Percentiles rank a stretch among this genome's conserved stretches.
phyloP scores from a whole-genome alignment of 2,888 invertebrate genomes.

The Lutraria lutraria region DNA sequence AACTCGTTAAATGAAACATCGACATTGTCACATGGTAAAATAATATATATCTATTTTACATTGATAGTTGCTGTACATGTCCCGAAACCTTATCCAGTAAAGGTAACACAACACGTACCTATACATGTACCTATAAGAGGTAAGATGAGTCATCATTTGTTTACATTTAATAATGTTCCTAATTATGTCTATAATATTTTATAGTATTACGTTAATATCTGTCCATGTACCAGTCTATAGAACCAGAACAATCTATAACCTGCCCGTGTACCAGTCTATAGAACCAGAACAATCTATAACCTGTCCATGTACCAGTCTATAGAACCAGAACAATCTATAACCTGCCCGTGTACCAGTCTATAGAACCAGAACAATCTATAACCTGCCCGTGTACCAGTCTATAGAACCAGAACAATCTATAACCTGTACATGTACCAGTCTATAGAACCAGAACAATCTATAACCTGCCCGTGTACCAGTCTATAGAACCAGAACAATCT shows the following conservation, averaged over 20 bases:
- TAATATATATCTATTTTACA: not conserved
- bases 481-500: no score
- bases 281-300: not conserved
- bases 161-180: not conserved
- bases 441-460: no score
- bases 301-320: no score
- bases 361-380: no score
- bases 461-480: no score
- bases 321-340: no score
- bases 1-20: no score
- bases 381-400: no score
- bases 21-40: not conserved
- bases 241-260: not conserved
- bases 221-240: not conserved
- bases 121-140: conserved; percentile 50
- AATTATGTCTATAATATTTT: no score
- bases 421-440: no score
- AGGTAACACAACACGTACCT: conserved; percentile 40
- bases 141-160: not conserved
- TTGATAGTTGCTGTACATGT: conserved; percentile 52
- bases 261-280: not conserved
- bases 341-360: no score
- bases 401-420: no score
- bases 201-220: not conserved
- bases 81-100: conserved; percentile 50